Conservation (phyloP, 2,888 invertebrate genomes). For the Tiphia femorata region DNA sequence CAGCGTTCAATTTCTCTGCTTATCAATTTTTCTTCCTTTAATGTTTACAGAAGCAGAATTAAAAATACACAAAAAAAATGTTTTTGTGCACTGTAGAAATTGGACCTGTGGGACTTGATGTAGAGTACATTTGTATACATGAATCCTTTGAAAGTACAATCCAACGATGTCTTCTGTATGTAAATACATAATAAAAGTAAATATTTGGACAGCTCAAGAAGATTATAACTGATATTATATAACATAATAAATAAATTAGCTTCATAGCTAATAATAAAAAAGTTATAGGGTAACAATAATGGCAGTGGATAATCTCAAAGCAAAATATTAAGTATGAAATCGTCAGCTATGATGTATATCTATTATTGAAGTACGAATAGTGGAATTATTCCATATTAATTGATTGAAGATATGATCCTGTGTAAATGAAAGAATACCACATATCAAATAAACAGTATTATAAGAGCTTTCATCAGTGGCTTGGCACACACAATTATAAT, state of each 20-base stretch:
- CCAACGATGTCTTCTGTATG: no score
- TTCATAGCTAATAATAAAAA: constrained; percentile 30
- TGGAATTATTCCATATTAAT: constrained; percentile 2
- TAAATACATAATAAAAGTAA: constrained; percentile 25
- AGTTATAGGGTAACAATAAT: constrained; percentile 51
- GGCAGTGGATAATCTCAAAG: constrained; percentile 61
- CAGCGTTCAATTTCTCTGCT: background rate
- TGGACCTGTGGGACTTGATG: no score
- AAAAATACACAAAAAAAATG: background rate
- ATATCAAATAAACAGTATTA: constrained; percentile 6
- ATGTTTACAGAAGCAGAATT: constrained; percentile 22
- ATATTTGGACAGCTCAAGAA: constrained; percentile 19
- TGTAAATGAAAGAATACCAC: constrained; percentile 19
- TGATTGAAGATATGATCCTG: no score
- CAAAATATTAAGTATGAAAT: constrained; percentile 28
- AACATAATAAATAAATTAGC: constrained; percentile 46
- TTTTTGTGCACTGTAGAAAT: no score
- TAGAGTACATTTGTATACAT: no score
- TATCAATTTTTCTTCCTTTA: background rate
- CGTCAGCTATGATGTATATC: background rate
- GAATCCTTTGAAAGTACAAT: no score
- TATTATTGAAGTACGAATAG: constrained; percentile 3
- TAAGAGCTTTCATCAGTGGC: constrained; percentile 28
- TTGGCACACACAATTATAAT: constrained; percentile 44
- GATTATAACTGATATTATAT: constrained; percentile 28